Evolutionary conservation across 2,888 invertebrate genomes (phyloP).

Genomic region (Drosophila ezoana): DNA sequence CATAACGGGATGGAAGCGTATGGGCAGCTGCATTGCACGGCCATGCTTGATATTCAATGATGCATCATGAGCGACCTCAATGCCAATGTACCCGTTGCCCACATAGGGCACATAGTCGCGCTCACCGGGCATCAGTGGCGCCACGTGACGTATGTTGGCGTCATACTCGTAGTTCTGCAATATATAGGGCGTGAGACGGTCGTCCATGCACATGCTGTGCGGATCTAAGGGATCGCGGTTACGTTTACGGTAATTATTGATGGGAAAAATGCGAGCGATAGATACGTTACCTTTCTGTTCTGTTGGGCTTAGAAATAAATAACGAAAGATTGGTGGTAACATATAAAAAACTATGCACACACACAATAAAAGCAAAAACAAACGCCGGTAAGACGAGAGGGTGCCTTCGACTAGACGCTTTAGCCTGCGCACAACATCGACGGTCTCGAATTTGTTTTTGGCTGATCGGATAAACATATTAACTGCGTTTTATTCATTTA

Average conservation of each 20-base stretch:
- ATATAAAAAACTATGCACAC: constrained; percentile 88
- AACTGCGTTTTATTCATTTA: constrained; percentile 30
- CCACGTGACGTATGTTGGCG: constrained; percentile 88
- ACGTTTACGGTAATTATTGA: background rate
- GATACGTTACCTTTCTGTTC: constrained; percentile 82
- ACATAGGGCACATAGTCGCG: constrained; percentile 89
- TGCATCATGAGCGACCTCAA: constrained; percentile 88
- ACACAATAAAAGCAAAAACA: constrained; percentile 85
- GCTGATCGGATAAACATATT: constrained; percentile 83
- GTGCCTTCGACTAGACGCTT: constrained; percentile 83
- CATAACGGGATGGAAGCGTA: constrained; percentile 89
- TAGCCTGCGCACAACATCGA: constrained; percentile 81
- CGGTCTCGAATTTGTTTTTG: constrained; percentile 83
- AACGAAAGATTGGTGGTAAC: constrained; percentile 88
- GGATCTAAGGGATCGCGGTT: constrained; percentile 75
- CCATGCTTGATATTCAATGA: constrained; percentile 89
- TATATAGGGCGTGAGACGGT: constrained; percentile 88
- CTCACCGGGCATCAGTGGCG: constrained; percentile 85
- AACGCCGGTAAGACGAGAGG: constrained; percentile 83
- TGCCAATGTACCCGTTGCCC: constrained; percentile 90
- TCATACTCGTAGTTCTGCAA: constrained; percentile 88
- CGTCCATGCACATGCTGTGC: constrained; percentile 88
- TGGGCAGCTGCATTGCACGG: constrained; percentile 88
- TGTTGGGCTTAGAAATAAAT: constrained; percentile 86
- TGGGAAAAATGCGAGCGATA: background rate